These are phyloP conservation scores for Eupithecia vulgata DNA, from an alignment of 2,888 invertebrate species.

Conservation along the genomic window DNA sequence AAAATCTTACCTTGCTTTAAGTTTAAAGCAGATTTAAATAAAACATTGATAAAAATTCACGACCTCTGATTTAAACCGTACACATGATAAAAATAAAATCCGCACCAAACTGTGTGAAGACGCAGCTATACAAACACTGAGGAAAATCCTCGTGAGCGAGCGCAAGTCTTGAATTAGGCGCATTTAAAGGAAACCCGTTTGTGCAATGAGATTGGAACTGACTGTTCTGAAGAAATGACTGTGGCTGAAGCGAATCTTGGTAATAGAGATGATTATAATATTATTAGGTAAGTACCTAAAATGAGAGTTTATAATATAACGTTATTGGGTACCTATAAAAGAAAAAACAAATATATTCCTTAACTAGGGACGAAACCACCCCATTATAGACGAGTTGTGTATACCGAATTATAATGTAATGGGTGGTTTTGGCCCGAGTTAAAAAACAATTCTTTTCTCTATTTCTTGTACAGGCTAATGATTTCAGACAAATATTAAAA, in stretches of 20 bases:
- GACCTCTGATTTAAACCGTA: neutral
- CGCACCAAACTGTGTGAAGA: constrained; percentile 14
- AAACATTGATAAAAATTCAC: neutral
- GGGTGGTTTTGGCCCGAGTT: too few species aligned
- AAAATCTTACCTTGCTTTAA: constrained; percentile 5
- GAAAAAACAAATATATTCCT: too few species aligned
- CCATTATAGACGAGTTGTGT: too few species aligned
- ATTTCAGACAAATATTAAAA: too few species aligned
- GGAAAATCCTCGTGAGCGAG: constrained; percentile 21
- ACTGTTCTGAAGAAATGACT: neutral
- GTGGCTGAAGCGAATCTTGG: constrained; percentile 2
- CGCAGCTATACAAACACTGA: constrained; percentile 38
- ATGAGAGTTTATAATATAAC: too few species aligned
- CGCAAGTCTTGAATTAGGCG: constrained; percentile 23
- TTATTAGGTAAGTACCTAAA: neutral
- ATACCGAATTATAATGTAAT: too few species aligned
- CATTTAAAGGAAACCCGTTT: constrained; percentile 33
- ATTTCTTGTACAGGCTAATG: too few species aligned
- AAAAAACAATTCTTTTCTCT: too few species aligned
- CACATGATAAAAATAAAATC: neutral
- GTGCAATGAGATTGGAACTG: neutral
- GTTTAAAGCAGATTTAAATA: neutral
- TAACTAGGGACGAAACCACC: too few species aligned
- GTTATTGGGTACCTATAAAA: too few species aligned
- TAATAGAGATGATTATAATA: neutral